Evolutionary conservation across 2,797 vertebrate species (phyloP).

Genomic region (Cercopithecus diana): DNA sequence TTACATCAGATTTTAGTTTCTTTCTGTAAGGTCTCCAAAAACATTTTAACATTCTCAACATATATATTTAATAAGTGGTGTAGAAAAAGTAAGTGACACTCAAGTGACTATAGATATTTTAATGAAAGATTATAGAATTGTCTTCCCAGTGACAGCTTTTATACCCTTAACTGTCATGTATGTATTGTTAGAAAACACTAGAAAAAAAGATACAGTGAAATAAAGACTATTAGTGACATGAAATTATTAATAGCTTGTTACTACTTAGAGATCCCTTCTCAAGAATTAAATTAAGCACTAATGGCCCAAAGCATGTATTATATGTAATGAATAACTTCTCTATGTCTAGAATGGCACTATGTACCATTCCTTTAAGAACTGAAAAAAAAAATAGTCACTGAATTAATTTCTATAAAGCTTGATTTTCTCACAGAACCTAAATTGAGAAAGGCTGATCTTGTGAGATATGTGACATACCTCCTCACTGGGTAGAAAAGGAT

Average conservation of each 20-base stretch:
- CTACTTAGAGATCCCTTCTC: not conserved
- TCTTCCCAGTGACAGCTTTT: not conserved
- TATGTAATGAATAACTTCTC: not conserved
- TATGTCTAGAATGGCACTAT: not conserved
- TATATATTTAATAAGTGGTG: not conserved
- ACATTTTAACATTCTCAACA: not conserved
- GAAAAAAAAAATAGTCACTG: not conserved
- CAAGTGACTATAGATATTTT: not conserved
- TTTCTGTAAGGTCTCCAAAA: slow-evolving; percentile 13
- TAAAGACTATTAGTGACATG: slow-evolving; percentile 9
- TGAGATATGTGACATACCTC: not conserved
- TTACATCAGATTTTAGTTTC: slow-evolving; percentile 12
- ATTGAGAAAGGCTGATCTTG: not conserved
- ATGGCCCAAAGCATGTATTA: not conserved
- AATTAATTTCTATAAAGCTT: slow-evolving; percentile 1
- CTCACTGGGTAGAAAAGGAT: not conserved
- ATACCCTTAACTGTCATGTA: not conserved
- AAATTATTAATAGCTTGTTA: not conserved
- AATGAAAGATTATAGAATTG: not conserved
- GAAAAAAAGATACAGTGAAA: not conserved
- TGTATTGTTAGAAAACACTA: not conserved
- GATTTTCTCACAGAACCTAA: not conserved
- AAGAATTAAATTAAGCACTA: slow-evolving; percentile 14
- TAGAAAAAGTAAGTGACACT: not conserved
- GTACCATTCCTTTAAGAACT: slow-evolving; percentile 17